Conservation (phyloP, 2,113 vertebrate species). For the Galemys pyrenaicus region DNA sequence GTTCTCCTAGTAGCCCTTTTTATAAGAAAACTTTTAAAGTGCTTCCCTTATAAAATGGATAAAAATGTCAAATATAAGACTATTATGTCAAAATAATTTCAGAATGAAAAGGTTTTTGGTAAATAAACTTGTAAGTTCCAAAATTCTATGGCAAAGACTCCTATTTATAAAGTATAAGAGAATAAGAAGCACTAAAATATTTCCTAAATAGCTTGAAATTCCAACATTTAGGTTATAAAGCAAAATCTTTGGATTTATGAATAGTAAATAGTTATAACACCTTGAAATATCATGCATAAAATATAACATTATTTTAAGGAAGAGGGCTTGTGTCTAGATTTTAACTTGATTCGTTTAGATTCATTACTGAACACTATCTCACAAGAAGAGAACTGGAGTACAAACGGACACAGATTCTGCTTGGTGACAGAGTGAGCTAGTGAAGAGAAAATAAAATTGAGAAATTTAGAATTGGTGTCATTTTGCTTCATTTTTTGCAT, state of each 20-base stretch:
- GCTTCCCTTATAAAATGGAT: neutral
- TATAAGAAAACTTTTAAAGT: slow-evolving; percentile 43
- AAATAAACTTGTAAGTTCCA: slow-evolving; percentile 34
- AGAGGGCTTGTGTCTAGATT: neutral
- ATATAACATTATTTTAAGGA: slow-evolving; percentile 60
- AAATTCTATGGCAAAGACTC: slow-evolving; percentile 9
- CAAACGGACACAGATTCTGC: slow-evolving; percentile 67
- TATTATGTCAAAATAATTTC: neutral
- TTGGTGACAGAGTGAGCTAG: neutral
- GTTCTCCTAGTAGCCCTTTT: neutral
- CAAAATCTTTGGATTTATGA: neutral
- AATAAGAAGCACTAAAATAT: slow-evolving; percentile 15
- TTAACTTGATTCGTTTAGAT: slow-evolving; percentile 69
- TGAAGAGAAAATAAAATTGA: neutral
- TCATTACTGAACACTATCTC: slow-evolving; percentile 52
- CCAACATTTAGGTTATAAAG: neutral
- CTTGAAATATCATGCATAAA: slow-evolving; percentile 53
- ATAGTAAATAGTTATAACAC: neutral
- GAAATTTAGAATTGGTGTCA: slow-evolving; percentile 36
- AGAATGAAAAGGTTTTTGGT: neutral
- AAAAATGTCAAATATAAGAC: slow-evolving; percentile 7
- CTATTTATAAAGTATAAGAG: neutral
- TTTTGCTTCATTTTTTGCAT: neutral
- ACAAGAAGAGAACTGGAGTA: slow-evolving; percentile 51
- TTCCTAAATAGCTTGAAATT: slow-evolving; percentile 31